Evolutionary conservation across 2,113 vertebrate species (phyloP).

Genomic region (Xiphophorus hellerii): DNA sequence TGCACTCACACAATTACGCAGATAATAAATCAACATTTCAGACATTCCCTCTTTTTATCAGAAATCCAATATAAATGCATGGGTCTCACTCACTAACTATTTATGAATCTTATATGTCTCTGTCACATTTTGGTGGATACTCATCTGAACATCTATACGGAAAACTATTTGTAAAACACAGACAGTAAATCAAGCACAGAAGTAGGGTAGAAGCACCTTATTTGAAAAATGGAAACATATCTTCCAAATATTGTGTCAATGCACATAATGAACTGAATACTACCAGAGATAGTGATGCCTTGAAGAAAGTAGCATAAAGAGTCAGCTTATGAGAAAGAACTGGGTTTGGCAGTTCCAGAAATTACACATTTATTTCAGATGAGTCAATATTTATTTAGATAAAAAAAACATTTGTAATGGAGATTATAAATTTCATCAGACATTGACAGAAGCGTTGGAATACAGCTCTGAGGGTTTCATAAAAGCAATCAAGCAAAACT

Average conservation of each 20-base stretch:
- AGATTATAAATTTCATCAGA: slow-evolving; percentile 69
- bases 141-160: slow-evolving; percentile 23
- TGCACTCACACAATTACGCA: neutral
- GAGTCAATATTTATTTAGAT: slow-evolving; percentile 70
- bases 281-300: neutral
- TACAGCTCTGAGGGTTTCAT: slow-evolving; percentile 66
- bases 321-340: slow-evolving; percentile 45
- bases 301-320: slow-evolving; percentile 27
- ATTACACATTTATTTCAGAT: slow-evolving; percentile 61
- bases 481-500: slow-evolving; percentile 77
- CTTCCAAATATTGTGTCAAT: slow-evolving; percentile 25
- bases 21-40: neutral
- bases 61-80: slow-evolving; percentile 16
- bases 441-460: slow-evolving; percentile 68
- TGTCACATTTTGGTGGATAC: slow-evolving; percentile 37
- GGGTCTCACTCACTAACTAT: slow-evolving; percentile 16
- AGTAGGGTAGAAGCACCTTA: slow-evolving; percentile 37
- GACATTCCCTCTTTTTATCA: neutral
- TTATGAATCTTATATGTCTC: slow-evolving; percentile 19
- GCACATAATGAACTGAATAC: slow-evolving; percentile 7
- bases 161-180: slow-evolving; percentile 31
- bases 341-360: slow-evolving; percentile 54
- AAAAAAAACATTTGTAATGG: slow-evolving; percentile 62
- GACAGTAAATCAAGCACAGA: slow-evolving; percentile 41
- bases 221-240: slow-evolving; percentile 36